phyloP scores from a whole-genome alignment of 2,797 vertebrate genomes.

The Hydrophis major region DNA sequence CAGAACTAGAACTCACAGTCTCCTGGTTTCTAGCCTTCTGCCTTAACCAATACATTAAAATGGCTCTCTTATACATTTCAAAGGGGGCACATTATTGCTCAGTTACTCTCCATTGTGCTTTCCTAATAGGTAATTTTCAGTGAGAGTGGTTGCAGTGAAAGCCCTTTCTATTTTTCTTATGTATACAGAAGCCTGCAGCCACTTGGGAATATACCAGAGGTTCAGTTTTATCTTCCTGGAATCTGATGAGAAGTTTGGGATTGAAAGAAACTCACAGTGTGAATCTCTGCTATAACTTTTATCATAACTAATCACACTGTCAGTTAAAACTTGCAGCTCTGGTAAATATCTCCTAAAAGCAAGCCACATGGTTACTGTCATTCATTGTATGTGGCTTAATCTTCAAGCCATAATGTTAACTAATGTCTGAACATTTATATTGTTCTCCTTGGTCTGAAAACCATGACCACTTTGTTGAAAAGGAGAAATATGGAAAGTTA shows the following conservation, averaged over 20 bases:
- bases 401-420: neutral
- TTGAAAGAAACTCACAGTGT: neutral
- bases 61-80: neutral
- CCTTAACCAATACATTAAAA: neutral
- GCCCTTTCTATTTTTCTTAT: neutral
- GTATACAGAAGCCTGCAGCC: neutral
- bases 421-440: neutral
- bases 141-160: neutral
- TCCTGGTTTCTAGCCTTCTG: neutral
- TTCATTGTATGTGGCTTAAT: neutral
- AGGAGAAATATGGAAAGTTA: conserved; percentile 1
- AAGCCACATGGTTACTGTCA: neutral
- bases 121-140: neutral
- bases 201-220: neutral
- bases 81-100: neutral
- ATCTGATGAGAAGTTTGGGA: neutral
- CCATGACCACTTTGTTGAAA: conserved; percentile 18
- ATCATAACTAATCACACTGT: neutral
- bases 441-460: neutral
- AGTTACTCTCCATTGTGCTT: neutral
- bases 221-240: neutral
- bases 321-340: neutral
- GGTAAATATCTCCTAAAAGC: neutral
- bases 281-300: neutral
- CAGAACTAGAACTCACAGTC: neutral